Base-by-base conservation (phyloP, 2,888 invertebrate species). In the Entomobrya proxima region DNA sequence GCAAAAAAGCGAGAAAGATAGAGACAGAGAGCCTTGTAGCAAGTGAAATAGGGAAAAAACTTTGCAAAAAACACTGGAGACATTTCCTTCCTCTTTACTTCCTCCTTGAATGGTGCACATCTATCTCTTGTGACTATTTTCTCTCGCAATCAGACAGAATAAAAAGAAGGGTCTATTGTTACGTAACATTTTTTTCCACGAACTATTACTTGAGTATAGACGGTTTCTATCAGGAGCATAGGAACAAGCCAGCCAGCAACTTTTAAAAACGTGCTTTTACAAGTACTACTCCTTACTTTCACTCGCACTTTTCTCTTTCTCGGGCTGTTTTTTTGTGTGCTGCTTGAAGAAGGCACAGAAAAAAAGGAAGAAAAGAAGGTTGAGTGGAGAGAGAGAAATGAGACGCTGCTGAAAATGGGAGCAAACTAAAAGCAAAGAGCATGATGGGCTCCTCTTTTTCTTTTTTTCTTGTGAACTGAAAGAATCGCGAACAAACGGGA, bases 401-500 rank as follows among this genome's bases (percentile, higher is more conserved):
- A 30, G 58, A 58, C 58, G 58, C n/a, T 58, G 47, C 15, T 37
- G 35, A 52, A 58, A 67, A 52, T 47, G 35, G 35, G 50, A 44
- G 47, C 61, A 61, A 64, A 40, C 47, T 47, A 32, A n/a, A 30
- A 77, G 79, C n/a, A 37, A 52, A 67, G 52, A 79, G 37, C n/a
- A 37, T 37, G 35, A 64, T 64, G 64, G 64, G 64, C 37, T 64
- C 64, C 37, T 64, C 64, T 64, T 64, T n/a, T 64, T 61, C 64
- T 64, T 27, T 52, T 52, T 21, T 18, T n/a, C 44, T 64, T 64
- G 18, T 18, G 64, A 35, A 35, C 64, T 64, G 27, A 21, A 64
- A 69, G 50, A 69, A 55, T 58, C 30, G 72, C 72, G 80, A 69
- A 52, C 64, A 61, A 79, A 69, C 35, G 79, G 67, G 58, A 80